Evolutionary conservation across 2,113 vertebrate species (phyloP), one percentile per base, ranked within the genome.

Genomic region (Boulengeromyrus knoepffleri): DNA sequence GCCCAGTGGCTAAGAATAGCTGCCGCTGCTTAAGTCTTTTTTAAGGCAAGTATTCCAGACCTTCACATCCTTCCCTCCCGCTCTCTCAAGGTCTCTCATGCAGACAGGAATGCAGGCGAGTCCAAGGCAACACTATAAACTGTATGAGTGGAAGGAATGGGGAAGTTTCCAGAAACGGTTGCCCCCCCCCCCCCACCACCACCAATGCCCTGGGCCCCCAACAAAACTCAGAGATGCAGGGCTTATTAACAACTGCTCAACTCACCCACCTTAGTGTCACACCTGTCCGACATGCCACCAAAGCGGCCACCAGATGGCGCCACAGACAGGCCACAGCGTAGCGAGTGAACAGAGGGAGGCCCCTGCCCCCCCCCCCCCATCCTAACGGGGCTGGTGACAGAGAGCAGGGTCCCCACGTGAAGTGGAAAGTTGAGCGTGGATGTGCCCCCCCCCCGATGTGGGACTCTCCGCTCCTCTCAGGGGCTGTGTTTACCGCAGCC

Each of bases 1-100:
- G 89, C 92, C 88, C 91, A 88, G 58, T 45, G 88, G 85, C 94
- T 94, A 93, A 94, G 90, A 94, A 95, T 94, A 95, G 93, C 90
- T 46, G 49, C 89, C 66, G 89, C 85, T 47, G 90, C 93, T 90
- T 92, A 91, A 91, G 91, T 90, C 92, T 93, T 89, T 92, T 93
- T 93, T 88, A 88, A 88, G 90, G 89, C 7, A 94, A 89, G 89
- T 93, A 93, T 94, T 94, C 91, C 92, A 93, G 91, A 53, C 88
- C 83, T 85, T 85, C 45, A 17, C 19, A 24, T 85, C 83, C 21
- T 12, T 85, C 83, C 83, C 45, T 47, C 42, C n/a, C 45, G 15
- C 45, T 46, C 80, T 24, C 77, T 83, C 77, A 15, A 5, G 7
- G 12, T 83, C 77, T 45, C 42, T 85, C 45, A 42, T 47, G 36